Evolutionary conservation across 2,113 vertebrate species (phyloP).

Genomic region (Oryzias woworae): DNA sequence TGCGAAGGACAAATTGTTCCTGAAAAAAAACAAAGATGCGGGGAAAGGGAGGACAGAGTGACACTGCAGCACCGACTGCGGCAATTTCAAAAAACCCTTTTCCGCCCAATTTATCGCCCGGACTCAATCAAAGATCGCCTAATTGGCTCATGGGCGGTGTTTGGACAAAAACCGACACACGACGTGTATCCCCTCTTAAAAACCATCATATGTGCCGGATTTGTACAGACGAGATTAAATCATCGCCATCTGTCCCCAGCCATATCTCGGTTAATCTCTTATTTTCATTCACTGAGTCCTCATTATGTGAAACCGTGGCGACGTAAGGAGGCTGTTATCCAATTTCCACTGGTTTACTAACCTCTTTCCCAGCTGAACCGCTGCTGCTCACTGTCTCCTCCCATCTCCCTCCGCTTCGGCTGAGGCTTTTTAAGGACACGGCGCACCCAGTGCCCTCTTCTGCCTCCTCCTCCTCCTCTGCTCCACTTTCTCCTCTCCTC

Average conservation of each 20-base stretch:
- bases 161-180: conserved; percentile 14
- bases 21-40: conserved; percentile 57
- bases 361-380: conserved; percentile 65
- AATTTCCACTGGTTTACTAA: conserved; percentile 75
- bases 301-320: conserved; percentile 50
- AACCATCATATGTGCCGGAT: conserved; percentile 55
- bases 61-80: conserved; percentile 57
- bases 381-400: conserved; percentile 64
- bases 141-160: conserved; percentile 51
- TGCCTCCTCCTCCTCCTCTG: conserved; percentile 1
- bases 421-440: conserved; percentile 69
- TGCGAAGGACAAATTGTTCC: conserved; percentile 67
- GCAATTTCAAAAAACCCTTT: conserved; percentile 17
- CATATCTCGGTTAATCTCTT: conserved; percentile 68
- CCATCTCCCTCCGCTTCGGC: conserved; percentile 51
- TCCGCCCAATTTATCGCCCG: too few species aligned
- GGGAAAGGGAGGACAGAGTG: conserved; percentile 49
- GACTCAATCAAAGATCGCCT: conserved; percentile 50
- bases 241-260: conserved; percentile 54
- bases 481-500: conserved; percentile 21
- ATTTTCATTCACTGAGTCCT: conserved; percentile 63
- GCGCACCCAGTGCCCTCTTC: conserved; percentile 48
- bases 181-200: conserved; percentile 26
- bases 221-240: conserved; percentile 58
- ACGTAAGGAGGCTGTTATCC: conserved; percentile 56